A percentile compares a stretch with the other conserved stretches of the same genome.
Evolutionary conservation across 2,113 vertebrate genomes (phyloP).

Genomic region (Antennarius striatus): DNA sequence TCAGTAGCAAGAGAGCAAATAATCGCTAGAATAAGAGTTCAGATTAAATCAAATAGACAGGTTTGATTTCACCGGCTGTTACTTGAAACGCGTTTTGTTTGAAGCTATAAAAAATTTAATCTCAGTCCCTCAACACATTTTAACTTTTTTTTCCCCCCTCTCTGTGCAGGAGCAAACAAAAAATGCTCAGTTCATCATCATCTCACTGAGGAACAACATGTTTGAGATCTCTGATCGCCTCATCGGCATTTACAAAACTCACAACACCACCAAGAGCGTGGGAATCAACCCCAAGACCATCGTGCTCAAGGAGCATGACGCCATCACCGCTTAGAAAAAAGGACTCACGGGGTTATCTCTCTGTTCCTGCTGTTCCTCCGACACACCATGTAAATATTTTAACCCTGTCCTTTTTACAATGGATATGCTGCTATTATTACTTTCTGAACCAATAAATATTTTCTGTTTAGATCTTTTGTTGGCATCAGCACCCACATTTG

Average conservation of each 20-base stretch:
- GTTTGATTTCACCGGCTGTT: too few relatives aligned
- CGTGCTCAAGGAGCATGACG: slow-evolving; percentile 79
- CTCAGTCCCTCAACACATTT: too few relatives aligned
- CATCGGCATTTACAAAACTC: slow-evolving; percentile 96
- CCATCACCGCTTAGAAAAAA: slow-evolving; percentile 3
- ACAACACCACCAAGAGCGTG: slow-evolving; percentile 93
- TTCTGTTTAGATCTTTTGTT: not conserved
- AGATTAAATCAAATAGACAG: too few relatives aligned
- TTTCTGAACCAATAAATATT: slow-evolving; percentile 50
- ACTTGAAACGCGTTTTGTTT: not conserved
- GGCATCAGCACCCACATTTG: not conserved
- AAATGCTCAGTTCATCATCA: slow-evolving; percentile 98
- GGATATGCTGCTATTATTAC: slow-evolving; percentile 58
- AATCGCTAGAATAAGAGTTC: too few relatives aligned
- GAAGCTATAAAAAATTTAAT: too few relatives aligned
- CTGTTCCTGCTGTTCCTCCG: not conserved
- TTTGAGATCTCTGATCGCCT: slow-evolving; percentile 96
- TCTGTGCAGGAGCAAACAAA: slow-evolving; percentile 93
- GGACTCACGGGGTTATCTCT: not conserved
- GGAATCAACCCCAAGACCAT: slow-evolving; percentile 92
- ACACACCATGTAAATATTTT: slow-evolving; percentile 49
- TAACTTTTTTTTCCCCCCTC: not conserved
- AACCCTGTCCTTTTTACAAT: not conserved
- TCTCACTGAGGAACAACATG: slow-evolving; percentile 99
- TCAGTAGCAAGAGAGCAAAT: too few relatives aligned